Percentiles rank a stretch among this genome's conserved stretches.
These are phyloP conservation scores for Colletes latitarsis DNA, from an alignment of 1,140 invertebrate species.

Conservation along the genomic window DNA sequence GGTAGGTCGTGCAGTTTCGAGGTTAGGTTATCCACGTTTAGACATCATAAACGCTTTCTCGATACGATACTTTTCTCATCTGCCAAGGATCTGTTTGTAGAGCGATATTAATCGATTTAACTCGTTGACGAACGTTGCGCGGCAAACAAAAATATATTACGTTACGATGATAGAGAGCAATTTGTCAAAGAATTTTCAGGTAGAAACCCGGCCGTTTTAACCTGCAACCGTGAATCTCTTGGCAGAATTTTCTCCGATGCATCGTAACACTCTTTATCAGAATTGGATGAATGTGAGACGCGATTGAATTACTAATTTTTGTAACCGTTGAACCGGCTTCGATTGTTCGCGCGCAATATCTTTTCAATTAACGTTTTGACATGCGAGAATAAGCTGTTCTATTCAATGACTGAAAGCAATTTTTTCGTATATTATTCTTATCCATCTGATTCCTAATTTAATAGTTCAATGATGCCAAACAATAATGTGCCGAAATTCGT, in stretches of 20 bases:
- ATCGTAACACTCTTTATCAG: neutral
- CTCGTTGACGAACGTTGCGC: neutral
- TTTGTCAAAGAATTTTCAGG: neutral
- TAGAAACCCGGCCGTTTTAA: neutral
- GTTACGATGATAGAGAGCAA: neutral
- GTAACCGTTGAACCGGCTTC: neutral
- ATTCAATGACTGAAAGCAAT: too few relatives aligned
- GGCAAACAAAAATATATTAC: neutral
- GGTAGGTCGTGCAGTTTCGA: conserved; percentile 47
- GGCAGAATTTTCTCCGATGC: neutral
- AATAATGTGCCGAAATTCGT: neutral
- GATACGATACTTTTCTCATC: neutral
- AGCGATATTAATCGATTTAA: neutral
- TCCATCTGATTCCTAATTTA: too few relatives aligned
- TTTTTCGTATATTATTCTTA: too few relatives aligned
- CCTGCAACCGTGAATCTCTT: neutral
- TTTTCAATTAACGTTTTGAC: too few relatives aligned
- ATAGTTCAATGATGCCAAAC: too few relatives aligned
- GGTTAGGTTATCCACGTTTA: conserved; percentile 42
- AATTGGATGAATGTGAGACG: neutral
- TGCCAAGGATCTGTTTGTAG: neutral
- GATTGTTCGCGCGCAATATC: too few relatives aligned
- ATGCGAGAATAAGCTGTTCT: too few relatives aligned
- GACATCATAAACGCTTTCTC: neutral
- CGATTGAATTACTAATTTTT: neutral